phyloP scores from a whole-genome alignment of 2,797 vertebrate species.

The Poecilia wingei region DNA sequence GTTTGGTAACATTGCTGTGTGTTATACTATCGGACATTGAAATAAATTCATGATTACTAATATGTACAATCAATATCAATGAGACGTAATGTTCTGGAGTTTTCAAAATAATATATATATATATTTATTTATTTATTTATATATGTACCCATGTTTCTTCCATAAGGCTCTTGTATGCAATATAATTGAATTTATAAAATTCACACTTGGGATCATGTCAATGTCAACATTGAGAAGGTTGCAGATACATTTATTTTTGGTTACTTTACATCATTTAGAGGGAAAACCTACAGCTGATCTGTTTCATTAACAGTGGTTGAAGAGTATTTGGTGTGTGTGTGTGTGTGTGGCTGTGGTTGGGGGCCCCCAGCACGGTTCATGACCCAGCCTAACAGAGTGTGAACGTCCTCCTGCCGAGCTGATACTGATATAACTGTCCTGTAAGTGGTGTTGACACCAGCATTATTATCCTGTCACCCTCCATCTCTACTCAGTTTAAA shows the following conservation, averaged over 20 bases:
- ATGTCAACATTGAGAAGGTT: slow-evolving; percentile 2
- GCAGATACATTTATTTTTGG: neutral
- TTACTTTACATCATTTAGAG: neutral
- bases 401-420: slow-evolving; percentile 75
- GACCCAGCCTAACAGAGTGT: slow-evolving; percentile 79
- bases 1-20: neutral
- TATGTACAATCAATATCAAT: slow-evolving; percentile 35
- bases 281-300: slow-evolving; percentile 11
- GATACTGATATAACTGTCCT: slow-evolving; percentile 81
- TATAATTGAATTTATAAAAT: slow-evolving; percentile 17
- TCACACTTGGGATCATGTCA: neutral
- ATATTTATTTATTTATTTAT: neutral
- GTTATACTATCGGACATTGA: neutral
- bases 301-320: slow-evolving; percentile 36
- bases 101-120: slow-evolving; percentile 30
- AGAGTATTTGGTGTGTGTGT: slow-evolving; percentile 4
- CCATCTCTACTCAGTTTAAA: slow-evolving; percentile 76
- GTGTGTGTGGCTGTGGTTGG: slow-evolving; percentile 42
- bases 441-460: slow-evolving; percentile 81
- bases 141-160: slow-evolving; percentile 16
- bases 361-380: slow-evolving; percentile 72
- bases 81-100: slow-evolving; percentile 48
- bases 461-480: slow-evolving; percentile 81
- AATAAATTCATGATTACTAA: slow-evolving; percentile 50
- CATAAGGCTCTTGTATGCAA: slow-evolving; percentile 23